Base-by-base conservation (phyloP, 2,888 invertebrate species). In the Cancer borealis region DNA sequence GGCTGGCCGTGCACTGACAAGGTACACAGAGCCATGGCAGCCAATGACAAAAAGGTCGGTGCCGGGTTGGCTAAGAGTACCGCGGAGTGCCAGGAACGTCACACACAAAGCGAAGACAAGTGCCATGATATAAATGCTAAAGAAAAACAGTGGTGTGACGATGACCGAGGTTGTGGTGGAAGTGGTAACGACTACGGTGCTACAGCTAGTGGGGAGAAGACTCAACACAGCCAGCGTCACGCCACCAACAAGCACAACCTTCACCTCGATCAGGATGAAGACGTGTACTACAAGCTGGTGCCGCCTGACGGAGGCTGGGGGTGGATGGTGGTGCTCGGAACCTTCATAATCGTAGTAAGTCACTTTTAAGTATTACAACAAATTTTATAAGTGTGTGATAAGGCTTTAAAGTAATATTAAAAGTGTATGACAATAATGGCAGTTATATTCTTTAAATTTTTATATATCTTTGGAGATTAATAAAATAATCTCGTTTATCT, bases 271-370 rank as follows among this genome's bases (percentile, higher is more conserved):
- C 26, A n/a, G 49, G 88, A 88, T 30, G 46, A n/a, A 26, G 87
- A 4, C 0, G 87, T 5, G n/a, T n/a, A 3, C 6, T 79, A 47
- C 84, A 45, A 26, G 10, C 1, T 88, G 66, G 60, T 54, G n/a
- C 88, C 88, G 45, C 93, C 93, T 12, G 93, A 93, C 84, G 93
- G 93, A 3, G 93, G 93, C n/a, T 93, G 93, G 93, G 93, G 93
- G 0, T 93, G 93, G 93, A n/a, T 93, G 73, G 93, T 93, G 93
- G 93, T 90, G 49, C 39, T 93, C 3, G 93, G 91, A 6, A 88
- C 66, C 30, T 93, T 93, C 84, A 30, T 93, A 17, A 93, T 93
- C 93, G 73, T 79, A 84, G 93, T 93, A 21, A 93, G 79, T 79
- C 30, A 39, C 39, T 39, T 39, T 39, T 39, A 39, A 39, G 1